Conservation (phyloP, 2,797 vertebrate genomes). For the Erethizon dorsatum region DNA sequence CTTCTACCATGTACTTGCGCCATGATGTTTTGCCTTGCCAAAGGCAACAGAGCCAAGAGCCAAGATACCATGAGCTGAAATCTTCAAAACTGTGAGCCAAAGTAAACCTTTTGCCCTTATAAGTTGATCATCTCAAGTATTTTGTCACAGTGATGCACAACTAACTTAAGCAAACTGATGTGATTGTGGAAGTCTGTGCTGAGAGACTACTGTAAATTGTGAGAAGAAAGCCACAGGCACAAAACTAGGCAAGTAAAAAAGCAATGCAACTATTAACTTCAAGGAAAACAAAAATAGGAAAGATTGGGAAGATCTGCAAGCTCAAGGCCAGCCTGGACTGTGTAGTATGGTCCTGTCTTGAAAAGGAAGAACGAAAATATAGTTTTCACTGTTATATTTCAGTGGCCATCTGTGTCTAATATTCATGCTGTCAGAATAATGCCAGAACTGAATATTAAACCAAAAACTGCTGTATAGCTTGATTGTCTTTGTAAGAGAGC, state of each 20-base stretch:
- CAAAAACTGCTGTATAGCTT: neutral
- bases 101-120: neutral
- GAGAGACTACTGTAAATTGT: neutral
- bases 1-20: neutral
- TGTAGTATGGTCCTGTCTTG: neutral
- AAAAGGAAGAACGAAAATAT: neutral
- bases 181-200: neutral
- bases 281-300: constrained; percentile 6
- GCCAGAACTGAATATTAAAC: neutral
- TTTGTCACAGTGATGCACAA: neutral
- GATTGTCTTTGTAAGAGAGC: neutral
- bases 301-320: neutral
- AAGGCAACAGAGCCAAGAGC: neutral
- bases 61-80: neutral
- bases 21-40: neutral
- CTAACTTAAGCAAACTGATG: neutral
- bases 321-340: neutral
- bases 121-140: neutral
- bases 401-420: neutral
- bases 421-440: neutral
- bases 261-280: neutral
- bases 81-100: neutral
- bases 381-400: neutral
- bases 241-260: neutral
- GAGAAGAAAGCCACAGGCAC: neutral